These are phyloP conservation scores for Leptosomus discolor DNA, from an alignment of 2,113 vertebrate species.

Conservation along the genomic window DNA sequence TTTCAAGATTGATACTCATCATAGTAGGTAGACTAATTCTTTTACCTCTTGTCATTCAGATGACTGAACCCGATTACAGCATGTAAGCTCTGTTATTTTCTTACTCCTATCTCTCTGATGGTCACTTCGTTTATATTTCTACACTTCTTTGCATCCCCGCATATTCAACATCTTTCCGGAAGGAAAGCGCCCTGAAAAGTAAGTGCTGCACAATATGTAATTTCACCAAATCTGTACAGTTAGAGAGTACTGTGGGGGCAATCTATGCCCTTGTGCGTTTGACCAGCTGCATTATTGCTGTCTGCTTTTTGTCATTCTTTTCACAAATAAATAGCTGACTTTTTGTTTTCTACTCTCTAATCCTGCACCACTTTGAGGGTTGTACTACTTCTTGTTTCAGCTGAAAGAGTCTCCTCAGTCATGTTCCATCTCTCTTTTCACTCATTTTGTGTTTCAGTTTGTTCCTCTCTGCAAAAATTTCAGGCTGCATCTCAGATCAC, in stretches of 20 bases:
- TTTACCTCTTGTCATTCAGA: not conserved
- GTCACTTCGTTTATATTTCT: not conserved
- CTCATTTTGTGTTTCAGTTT: not conserved
- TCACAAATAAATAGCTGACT: not conserved
- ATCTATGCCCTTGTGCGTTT: not conserved
- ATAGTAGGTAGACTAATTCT: not conserved
- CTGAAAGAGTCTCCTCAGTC: not conserved
- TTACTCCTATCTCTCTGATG: not conserved
- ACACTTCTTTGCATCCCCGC: not conserved
- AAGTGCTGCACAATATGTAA: not conserved
- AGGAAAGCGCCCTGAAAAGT: not conserved
- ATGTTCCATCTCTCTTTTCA: not conserved
- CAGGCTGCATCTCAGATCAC: not conserved
- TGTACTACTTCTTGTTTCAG: not conserved
- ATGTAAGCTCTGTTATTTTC: not conserved
- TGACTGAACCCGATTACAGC: not conserved
- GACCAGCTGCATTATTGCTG: not conserved
- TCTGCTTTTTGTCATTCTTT: not conserved
- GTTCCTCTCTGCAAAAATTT: not conserved
- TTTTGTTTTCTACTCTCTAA: not conserved
- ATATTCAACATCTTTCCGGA: not conserved
- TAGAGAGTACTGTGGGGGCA: not conserved
- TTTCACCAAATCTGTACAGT: not conserved
- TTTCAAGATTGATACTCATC: not conserved
- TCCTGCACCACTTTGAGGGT: not conserved